phyloP scores from a whole-genome alignment of 2,113 vertebrate genomes.

The Syngnathoides biaculeatus region DNA sequence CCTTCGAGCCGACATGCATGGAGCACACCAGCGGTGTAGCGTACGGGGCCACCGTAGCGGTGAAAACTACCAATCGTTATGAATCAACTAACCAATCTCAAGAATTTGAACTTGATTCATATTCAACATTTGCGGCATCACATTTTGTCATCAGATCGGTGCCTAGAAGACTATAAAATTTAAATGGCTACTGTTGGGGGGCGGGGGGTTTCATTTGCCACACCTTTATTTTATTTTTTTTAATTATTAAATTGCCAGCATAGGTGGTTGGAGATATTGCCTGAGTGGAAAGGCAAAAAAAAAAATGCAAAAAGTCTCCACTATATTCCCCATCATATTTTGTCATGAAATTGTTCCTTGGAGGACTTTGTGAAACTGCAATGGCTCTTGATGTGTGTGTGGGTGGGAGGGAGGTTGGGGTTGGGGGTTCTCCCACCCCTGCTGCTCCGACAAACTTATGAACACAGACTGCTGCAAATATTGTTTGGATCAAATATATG shows the following conservation, averaged over 20 bases:
- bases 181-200: not conserved
- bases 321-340: not conserved
- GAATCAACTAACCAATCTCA: no score
- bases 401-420: no score
- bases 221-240: no score
- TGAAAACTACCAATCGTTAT: no score
- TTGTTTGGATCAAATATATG: not conserved
- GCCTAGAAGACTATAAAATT: not conserved
- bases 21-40: not conserved
- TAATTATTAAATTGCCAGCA: no score
- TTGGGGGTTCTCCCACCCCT: no score
- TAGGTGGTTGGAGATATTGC: no score
- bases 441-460: not conserved
- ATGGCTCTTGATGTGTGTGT: not conserved
- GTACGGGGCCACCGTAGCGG: no score
- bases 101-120: not conserved
- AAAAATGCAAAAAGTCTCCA: no score
- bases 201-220: no score
- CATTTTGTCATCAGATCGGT: not conserved
- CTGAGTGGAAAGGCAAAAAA: no score
- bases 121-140: not conserved
- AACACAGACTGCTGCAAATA: not conserved
- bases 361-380: not conserved
- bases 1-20: not conserved
- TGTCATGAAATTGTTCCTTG: not conserved